Evolutionary conservation across 2,888 invertebrate genomes (phyloP).

Genomic region (Palloptera scutellata): DNA sequence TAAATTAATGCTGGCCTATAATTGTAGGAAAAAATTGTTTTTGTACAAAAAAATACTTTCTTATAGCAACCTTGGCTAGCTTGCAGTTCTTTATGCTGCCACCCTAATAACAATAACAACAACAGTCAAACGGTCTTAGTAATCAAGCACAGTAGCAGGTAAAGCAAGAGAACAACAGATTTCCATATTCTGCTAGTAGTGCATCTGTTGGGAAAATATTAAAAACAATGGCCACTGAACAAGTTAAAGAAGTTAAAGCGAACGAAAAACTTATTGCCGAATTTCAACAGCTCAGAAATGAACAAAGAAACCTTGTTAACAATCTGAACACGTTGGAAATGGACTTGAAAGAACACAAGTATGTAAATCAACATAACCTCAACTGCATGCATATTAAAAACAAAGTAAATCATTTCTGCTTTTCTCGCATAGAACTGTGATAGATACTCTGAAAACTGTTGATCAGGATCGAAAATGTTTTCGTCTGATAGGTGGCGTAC

Average conservation of each 20-base stretch:
- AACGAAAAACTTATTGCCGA: slow-evolving; percentile 85
- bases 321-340: slow-evolving; percentile 93
- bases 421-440: slow-evolving; percentile 78
- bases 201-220: slow-evolving; percentile 36
- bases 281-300: slow-evolving; percentile 86
- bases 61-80: neutral
- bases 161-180: slow-evolving; percentile 15
- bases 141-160: slow-evolving; percentile 21
- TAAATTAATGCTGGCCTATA: neutral
- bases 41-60: too few species aligned
- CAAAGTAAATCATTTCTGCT: neutral
- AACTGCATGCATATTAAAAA: slow-evolving; percentile 33
- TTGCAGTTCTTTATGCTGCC: neutral
- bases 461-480: slow-evolving; percentile 88
- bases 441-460: slow-evolving; percentile 88
- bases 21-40: neutral
- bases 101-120: neutral
- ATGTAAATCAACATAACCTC: slow-evolving; percentile 51
- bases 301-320: slow-evolving; percentile 85
- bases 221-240: slow-evolving; percentile 58
- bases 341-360: slow-evolving; percentile 97
- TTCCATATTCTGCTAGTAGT: slow-evolving; percentile 12
- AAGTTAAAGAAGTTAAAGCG: slow-evolving; percentile 54
- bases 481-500: slow-evolving; percentile 91
- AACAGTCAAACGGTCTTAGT: slow-evolving; percentile 16